These are phyloP conservation scores for Sinonovacula constricta DNA, from an alignment of 1,140 invertebrate genomes.

Conservation along the genomic window DNA sequence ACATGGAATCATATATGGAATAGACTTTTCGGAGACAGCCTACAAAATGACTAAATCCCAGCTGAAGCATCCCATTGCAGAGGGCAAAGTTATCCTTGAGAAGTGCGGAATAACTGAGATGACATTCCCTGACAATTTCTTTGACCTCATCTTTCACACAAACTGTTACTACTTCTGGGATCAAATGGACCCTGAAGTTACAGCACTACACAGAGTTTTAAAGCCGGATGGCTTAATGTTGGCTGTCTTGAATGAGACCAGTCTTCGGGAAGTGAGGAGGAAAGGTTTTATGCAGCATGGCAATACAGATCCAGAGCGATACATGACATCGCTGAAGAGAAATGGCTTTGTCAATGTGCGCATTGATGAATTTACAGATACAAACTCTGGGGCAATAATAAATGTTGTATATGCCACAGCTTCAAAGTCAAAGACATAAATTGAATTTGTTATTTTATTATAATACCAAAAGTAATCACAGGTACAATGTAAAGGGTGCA, in stretches of 20 bases:
- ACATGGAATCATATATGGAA: constrained; percentile 59
- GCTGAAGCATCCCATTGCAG: constrained; percentile 50
- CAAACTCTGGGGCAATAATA: too few species aligned
- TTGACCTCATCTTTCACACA: constrained; percentile 62
- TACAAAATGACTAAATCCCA: constrained; percentile 44
- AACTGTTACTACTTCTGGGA: constrained; percentile 71
- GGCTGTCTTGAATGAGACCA: constrained; percentile 47
- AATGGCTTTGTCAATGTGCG: constrained; percentile 61
- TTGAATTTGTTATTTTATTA: too few species aligned
- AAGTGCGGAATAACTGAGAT: constrained; percentile 51
- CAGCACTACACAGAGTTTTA: constrained; percentile 63
- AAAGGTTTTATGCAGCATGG: constrained; percentile 56
- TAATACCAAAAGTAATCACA: too few species aligned
- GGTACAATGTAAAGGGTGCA: too few species aligned
- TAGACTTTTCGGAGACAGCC: constrained; percentile 62
- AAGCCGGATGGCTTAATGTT: constrained; percentile 63
- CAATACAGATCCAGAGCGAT: constrained; percentile 58
- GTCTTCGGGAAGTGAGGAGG: constrained; percentile 16
- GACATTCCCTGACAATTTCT: constrained; percentile 54
- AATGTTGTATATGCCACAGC: too few species aligned
- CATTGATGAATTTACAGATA: too few species aligned
- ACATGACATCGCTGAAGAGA: constrained; percentile 60
- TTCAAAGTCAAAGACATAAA: too few species aligned
- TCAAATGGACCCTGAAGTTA: constrained; percentile 30
- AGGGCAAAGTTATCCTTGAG: constrained; percentile 56